A percentile compares a stretch with the other conserved stretches of the same genome.
Conservation (phyloP, 2,888 invertebrate genomes). For the Pollenia griseotomentosa region DNA sequence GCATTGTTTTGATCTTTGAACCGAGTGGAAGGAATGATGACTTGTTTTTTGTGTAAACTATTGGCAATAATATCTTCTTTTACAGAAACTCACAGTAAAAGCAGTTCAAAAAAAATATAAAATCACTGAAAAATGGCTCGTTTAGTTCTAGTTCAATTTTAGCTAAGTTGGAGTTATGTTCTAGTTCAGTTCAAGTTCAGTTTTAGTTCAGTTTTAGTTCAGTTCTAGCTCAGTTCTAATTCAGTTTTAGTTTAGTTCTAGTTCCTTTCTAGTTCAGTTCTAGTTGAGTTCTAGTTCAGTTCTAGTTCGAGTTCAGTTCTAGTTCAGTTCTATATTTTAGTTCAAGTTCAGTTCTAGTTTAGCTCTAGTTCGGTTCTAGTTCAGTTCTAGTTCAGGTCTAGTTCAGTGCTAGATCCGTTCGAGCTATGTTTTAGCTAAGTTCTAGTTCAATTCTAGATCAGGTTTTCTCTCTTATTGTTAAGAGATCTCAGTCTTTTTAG, state of each 20-base stretch:
- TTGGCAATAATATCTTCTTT: too few relatives aligned
- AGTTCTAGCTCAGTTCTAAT: slow-evolving; percentile 1
- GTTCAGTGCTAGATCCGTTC: background rate
- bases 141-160: background rate
- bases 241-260: background rate
- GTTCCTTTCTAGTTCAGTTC: background rate
- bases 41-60: background rate
- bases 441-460: background rate
- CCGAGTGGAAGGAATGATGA: background rate
- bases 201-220: background rate
- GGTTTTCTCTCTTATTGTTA: background rate
- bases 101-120: too few relatives aligned
- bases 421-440: background rate
- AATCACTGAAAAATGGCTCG: background rate
- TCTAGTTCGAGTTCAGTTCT: slow-evolving; percentile 1
- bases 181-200: background rate
- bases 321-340: background rate
- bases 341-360: background rate
- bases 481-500: background rate
- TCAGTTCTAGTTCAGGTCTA: background rate
- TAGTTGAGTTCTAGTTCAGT: slow-evolving; percentile 5
- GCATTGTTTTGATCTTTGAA: background rate
- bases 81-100: too few relatives aligned
- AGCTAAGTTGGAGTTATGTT: background rate
- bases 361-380: background rate